A percentile compares a stretch with the other conserved stretches of the same genome.
Evolutionary conservation across 2,797 vertebrate species (phyloP).

Genomic region (Tapera naevia): DNA sequence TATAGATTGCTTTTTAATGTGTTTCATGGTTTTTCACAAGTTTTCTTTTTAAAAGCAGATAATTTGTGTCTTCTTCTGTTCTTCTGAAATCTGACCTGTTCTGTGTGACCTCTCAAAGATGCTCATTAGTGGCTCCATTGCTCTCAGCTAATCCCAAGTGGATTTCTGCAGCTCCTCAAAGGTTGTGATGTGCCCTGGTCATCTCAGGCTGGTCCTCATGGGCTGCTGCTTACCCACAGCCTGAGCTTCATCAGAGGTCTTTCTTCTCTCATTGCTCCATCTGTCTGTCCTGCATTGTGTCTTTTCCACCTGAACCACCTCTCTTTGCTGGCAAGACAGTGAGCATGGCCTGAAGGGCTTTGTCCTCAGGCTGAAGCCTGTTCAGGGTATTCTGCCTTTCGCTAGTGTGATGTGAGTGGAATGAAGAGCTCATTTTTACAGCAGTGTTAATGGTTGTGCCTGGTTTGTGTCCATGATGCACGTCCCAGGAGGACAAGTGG

Average conservation of each 20-base stretch:
- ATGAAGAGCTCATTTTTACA: constrained; percentile 12
- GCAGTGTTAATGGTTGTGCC: background rate
- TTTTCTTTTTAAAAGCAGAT: background rate
- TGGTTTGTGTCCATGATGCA: background rate
- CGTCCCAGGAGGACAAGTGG: background rate
- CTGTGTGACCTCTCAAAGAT: background rate
- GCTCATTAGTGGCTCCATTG: background rate
- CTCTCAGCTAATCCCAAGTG: background rate
- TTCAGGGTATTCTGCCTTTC: background rate
- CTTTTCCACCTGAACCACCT: background rate
- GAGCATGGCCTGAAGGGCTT: background rate
- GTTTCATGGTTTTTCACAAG: background rate
- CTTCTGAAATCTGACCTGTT: background rate
- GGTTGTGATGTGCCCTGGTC: background rate
- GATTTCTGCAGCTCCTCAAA: background rate
- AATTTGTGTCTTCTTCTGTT: background rate
- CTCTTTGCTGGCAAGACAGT: background rate
- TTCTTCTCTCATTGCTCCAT: background rate
- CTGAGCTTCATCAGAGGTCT: background rate
- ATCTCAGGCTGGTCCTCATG: background rate
- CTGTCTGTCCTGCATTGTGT: background rate
- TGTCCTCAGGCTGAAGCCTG: background rate
- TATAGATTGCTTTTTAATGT: background rate
- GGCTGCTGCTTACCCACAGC: background rate
- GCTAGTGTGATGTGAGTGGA: background rate